Base-by-base conservation (phyloP, 2,113 vertebrate species). In the Macroglossus sobrinus region DNA sequence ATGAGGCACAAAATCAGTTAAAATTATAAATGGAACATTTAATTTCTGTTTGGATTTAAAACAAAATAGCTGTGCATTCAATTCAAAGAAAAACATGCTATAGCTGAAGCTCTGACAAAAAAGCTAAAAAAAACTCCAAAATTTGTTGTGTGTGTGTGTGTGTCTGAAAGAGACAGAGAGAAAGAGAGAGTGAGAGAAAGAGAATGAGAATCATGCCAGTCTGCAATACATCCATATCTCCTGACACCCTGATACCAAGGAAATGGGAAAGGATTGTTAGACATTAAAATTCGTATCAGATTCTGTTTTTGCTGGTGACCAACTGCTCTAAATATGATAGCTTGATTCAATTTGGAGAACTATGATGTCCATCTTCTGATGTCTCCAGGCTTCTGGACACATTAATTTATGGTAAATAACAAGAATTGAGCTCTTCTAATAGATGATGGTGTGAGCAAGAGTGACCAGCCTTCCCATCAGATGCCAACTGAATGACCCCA, bases 41-140 rank as follows among this genome's bases (percentile, higher is more conserved):
- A 38, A 79, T 88, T 97, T 95, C 53, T 85, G 69, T 66, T 80
- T 93, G 12, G 6, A 33, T 86, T 94, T 47, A 84, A 85, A 89
- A 55, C 35, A 94, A 85, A 79, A 66, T n/a, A 71, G 33, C 16
- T 82, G 22, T 96, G 43, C 30, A 94, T 89, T 95, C 30, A 47
- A 21, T 28, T 94, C 53, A 95, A 88, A 93, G 76, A 85, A 86
- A 97, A 89, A 55, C 21, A 55, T 5, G 3, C 45, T 79, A 14
- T 33, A 74, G 40, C 80, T 90, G 57, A 94, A 93, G n/a, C 13
- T 53, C 59, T 85, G 50, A 47, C 47, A 35, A 74, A 55, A 74
- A 89, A 81, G 22, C 59, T 79, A 4, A 38, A 55, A 21, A 89
- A n/a, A 66, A 15, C n/a, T 35, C 61, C 38, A 30, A 90, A 84